Conservation (phyloP, 2,113 vertebrate genomes). For the Pteruthius melanotis region DNA sequence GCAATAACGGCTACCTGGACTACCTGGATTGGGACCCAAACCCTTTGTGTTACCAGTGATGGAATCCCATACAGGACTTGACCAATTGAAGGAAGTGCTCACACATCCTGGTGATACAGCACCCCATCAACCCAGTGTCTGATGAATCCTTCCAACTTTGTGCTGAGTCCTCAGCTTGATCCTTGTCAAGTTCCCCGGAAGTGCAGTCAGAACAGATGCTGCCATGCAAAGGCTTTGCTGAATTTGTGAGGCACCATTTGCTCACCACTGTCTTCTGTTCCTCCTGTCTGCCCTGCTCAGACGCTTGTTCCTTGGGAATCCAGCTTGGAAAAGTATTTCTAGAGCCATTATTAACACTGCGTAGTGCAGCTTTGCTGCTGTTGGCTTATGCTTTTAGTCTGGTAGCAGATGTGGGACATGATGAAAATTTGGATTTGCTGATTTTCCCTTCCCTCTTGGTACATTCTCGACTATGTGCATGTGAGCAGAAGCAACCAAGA, state of each 20-base stretch:
- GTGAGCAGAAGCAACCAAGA: not conserved
- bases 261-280: not conserved
- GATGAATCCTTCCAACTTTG: not conserved
- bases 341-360: not conserved
- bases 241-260: not conserved
- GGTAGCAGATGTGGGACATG: accelerated
- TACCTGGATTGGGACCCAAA: not conserved
- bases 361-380: not conserved
- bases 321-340: not conserved
- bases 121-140: not conserved
- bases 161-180: not conserved
- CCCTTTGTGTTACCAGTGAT: not conserved
- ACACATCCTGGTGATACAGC: not conserved
- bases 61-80: not conserved
- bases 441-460: not conserved
- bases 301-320: not conserved
- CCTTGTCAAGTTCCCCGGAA: not conserved
- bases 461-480: not conserved
- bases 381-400: not conserved
- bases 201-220: not conserved
- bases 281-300: not conserved
- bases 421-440: not conserved
- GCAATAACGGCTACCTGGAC: not conserved
- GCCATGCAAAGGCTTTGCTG: not conserved
- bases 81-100: not conserved